Conservation (phyloP, 2,888 invertebrate genomes). For the Chalcosyrphus nemorum region DNA sequence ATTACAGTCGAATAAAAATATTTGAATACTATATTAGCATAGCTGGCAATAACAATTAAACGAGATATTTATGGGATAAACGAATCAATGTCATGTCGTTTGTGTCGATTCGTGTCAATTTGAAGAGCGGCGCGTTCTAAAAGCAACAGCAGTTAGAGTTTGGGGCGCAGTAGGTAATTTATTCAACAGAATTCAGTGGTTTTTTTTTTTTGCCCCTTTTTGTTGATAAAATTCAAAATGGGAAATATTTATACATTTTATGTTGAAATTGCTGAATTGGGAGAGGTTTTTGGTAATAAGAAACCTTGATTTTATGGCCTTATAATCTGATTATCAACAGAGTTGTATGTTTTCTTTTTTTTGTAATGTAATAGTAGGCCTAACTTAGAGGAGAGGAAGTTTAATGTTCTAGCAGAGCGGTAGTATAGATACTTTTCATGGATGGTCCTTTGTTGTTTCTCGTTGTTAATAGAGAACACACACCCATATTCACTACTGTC, state of each 20-base stretch:
- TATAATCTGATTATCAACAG: not conserved
- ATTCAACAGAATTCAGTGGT: constrained; percentile 4
- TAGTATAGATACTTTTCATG: no score
- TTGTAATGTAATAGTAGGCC: no score
- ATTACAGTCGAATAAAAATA: constrained; percentile 36
- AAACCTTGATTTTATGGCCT: constrained; percentile 8
- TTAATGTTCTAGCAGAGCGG: no score
- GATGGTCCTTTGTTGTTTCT: no score
- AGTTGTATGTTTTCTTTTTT: not conserved
- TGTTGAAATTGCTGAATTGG: constrained; percentile 7
- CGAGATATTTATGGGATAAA: constrained; percentile 64
- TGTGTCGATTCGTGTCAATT: constrained; percentile 60
- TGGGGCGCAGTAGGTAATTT: constrained; percentile 19
- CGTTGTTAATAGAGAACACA: no score
- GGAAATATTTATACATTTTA: not conserved
- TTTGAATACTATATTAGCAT: constrained; percentile 56
- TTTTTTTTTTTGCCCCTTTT: no score
- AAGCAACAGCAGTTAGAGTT: not conserved
- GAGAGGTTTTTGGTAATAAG: not conserved
- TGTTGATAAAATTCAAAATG: constrained; percentile 6
- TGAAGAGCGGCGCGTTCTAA: constrained; percentile 47
- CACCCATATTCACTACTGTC: no score
- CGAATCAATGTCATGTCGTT: constrained; percentile 70
- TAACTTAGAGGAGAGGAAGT: no score
- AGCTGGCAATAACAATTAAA: constrained; percentile 66